Evolutionary conservation across 1,140 invertebrate species (phyloP), one percentile per base, ranked within the genome.

Genomic region (Chymomyza costata): DNA sequence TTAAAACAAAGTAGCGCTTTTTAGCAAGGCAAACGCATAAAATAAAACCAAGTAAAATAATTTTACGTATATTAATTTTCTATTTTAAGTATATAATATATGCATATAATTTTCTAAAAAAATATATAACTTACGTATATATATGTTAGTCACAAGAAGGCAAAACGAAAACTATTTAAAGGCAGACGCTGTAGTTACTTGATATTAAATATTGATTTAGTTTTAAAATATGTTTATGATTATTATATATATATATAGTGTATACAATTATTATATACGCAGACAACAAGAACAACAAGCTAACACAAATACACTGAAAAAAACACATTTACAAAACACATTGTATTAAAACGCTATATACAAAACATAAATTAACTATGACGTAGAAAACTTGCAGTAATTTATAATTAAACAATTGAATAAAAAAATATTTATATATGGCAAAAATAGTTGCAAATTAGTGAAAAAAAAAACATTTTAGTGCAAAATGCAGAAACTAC

Each of bases 141-240:
- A 61, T 34, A 53, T 63, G 48, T 63, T 74, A 6, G 25, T 28
- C 68, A 62, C 51, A 43, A 53, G 57, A 43, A 41, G 41, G 30
- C 21, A 54, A 60, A 49, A 38, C 21, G 58, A 21, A 57, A 66
- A 61, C 48, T 64, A 73, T 65, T 68, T 65, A 73, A 76, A 81
- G 73, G 73, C 73, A 80, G 74, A 80, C 73, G 73, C 73, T 80
- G 73, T 80, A 73, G 67, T 65, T 66, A 80, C 63, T 78, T 30
- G 59, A 67, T 40, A 41, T 73, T 68, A 78, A 63, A 62, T 65
- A 78, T 70, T 66, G 68, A 61, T 73, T 65, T 61, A 68, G 64
- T 80, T 80, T 38, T 65, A 76, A 49, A 63, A 35, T 71, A 67
- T 66, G 68, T 66, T 71, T 61, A 68, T 43, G 41, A 39, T 10